Base-by-base conservation (phyloP, 2,113 vertebrate species). In the Channa argus region DNA sequence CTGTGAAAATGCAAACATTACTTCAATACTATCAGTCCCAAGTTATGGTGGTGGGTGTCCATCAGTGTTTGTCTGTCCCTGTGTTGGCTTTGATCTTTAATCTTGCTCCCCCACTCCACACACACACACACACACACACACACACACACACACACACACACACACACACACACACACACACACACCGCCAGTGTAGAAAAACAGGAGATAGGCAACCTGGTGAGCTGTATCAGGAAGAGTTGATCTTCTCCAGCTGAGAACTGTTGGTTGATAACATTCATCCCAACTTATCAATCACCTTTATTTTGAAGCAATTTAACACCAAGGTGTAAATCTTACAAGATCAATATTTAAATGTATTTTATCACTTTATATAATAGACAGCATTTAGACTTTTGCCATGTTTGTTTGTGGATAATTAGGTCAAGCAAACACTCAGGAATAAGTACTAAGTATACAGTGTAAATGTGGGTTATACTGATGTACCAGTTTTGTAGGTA, bases 1-100 rank as follows among this genome's bases (percentile, higher is more conserved):
- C 33, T 38, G 6, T 37, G 61, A 1, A 68, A 9, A 67, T 43
- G n/a, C n/a, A 24, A 34, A 38, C 44, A 34, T 56, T 12, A 44
- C 39, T 56, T 64, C 36, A 56, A 24, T 24, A 24, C 24, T 24
- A 1, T 24, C 24, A 24, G 24, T 1, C 3, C 62, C 52, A 44
- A 51, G 34, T 9, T 14, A 45, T 3, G 11, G 5, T 33, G 4
- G 7, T 56, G 39, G n/a, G n/a, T 44, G 38, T 37, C 37, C 24
- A 55, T 52, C 39, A 62, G 49, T 61, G 45, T 59, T 24, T 47
- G 45, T 45, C n/a, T 44, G 55, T 36, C 34, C 38, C 36, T 41
- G 53, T 58, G 36, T 69, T 56, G 51, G 58, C 64, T 78, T 46
- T 70, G 62, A 39, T 63, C 64, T 78, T 46, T 70, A 55, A 39